Evolutionary conservation across 2,113 vertebrate genomes (phyloP).

Genomic region (Thalassarche chlororhynchos): DNA sequence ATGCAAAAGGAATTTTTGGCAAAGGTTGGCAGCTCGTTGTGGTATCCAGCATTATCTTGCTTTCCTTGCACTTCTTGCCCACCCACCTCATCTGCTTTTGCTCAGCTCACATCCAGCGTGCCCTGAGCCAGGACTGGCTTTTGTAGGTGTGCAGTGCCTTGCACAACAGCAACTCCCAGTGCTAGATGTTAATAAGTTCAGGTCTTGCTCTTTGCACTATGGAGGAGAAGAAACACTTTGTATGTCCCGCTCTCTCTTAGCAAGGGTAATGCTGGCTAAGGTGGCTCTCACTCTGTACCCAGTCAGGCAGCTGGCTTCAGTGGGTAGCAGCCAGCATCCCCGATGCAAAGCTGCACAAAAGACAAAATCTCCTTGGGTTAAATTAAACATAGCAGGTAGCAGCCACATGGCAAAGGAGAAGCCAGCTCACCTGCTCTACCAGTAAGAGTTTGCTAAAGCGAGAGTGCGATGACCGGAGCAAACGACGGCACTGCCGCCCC

Average conservation of each 20-base stretch:
- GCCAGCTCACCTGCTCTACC: background rate
- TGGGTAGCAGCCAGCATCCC: background rate
- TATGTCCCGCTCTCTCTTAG: fast-evolving
- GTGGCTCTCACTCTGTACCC: background rate
- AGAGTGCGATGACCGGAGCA: background rate
- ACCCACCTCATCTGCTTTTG: background rate
- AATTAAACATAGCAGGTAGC: background rate
- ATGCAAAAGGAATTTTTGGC: conserved; percentile 14
- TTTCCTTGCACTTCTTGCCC: conserved; percentile 5
- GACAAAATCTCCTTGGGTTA: too few relatives aligned
- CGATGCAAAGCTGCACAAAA: background rate
- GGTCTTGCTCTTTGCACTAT: background rate
- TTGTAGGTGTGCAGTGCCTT: background rate
- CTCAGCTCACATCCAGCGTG: background rate
- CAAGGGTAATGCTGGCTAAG: background rate
- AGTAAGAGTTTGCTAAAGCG: background rate
- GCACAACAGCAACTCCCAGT: background rate
- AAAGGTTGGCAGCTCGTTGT: background rate
- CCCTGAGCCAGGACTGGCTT: background rate
- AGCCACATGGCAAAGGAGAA: background rate
- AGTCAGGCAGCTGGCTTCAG: background rate
- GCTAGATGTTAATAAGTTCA: background rate
- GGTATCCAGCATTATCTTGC: background rate
- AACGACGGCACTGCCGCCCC: fast-evolving
- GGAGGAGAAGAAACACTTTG: background rate